phyloP scores from a whole-genome alignment of 2,113 vertebrate species.

The Clupea harengus region DNA sequence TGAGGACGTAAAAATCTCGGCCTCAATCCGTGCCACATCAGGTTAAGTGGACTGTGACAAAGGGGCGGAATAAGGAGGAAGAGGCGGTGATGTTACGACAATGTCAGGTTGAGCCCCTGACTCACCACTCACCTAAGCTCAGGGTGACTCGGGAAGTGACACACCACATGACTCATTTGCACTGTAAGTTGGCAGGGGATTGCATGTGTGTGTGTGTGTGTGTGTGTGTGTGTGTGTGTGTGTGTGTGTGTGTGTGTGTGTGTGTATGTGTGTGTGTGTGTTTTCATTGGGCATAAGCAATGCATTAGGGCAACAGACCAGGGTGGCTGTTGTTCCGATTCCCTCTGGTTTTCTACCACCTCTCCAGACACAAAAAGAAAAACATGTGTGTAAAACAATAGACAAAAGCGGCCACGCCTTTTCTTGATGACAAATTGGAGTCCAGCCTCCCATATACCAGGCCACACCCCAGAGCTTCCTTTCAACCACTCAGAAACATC shows the following conservation, averaged over 20 bases:
- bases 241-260: not conserved
- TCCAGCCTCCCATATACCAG: not conserved
- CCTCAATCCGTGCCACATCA: not conserved
- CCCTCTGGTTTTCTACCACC: not conserved
- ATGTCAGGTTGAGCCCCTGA: not conserved
- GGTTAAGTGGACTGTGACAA: not conserved
- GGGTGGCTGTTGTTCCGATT: not conserved
- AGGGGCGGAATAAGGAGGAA: not conserved
- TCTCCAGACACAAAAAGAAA: not conserved
- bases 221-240: not conserved
- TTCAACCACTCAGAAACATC: not conserved
- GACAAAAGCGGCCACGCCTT: not conserved
- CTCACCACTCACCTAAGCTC: not conserved
- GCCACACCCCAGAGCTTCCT: not conserved
- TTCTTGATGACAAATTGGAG: not conserved
- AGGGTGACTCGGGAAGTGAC: not conserved
- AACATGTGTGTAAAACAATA: not conserved
- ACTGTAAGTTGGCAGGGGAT: not conserved
- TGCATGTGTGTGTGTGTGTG: not conserved
- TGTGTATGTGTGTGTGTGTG: not conserved
- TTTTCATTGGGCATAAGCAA: not conserved
- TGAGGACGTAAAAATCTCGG: not conserved
- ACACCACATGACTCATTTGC: conserved; percentile 15
- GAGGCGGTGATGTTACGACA: not conserved
- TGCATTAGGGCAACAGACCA: not conserved